Conservation (phyloP, 1,140 invertebrate species). For the Laodelphax striatellus region DNA sequence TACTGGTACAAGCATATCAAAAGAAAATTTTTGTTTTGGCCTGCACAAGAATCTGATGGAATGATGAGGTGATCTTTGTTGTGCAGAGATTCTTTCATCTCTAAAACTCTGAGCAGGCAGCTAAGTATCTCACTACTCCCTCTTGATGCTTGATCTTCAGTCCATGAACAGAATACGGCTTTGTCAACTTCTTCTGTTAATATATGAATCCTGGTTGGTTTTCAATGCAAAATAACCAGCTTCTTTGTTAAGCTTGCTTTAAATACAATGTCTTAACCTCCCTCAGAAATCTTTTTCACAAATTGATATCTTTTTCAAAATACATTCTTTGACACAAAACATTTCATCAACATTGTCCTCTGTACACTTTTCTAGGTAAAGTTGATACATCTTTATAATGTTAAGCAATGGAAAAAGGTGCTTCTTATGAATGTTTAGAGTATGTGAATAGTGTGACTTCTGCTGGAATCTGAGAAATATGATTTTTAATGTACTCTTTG, state of each 20-base stretch:
- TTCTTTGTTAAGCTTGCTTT: no score
- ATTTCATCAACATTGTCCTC: neutral
- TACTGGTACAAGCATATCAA: constrained; percentile 12
- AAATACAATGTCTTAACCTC: no score
- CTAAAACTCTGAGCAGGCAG: neutral
- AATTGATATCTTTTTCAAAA: no score
- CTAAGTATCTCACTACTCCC: constrained; percentile 1
- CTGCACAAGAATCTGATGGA: no score
- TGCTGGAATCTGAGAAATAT: constrained; percentile 15
- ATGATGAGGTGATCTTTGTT: neutral
- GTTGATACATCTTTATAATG: constrained; percentile 9
- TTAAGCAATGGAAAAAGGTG: constrained; percentile 17
- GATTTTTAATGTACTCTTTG: constrained; percentile 9
- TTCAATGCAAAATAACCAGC: neutral
- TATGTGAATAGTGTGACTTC: constrained; percentile 20
- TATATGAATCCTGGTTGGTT: constrained; percentile 1
- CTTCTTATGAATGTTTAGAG: constrained; percentile 16
- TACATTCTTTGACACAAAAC: constrained; percentile 12
- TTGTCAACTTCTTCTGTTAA: neutral
- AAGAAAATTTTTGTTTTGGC: constrained; percentile 7
- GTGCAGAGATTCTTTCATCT: neutral
- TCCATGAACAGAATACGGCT: constrained; percentile 1
- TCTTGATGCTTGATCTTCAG: neutral
- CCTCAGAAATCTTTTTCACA: no score
- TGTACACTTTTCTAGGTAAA: constrained; percentile 3